Base-by-base conservation (phyloP, 2,797 vertebrate genomes). In the Streptopelia turtur region DNA sequence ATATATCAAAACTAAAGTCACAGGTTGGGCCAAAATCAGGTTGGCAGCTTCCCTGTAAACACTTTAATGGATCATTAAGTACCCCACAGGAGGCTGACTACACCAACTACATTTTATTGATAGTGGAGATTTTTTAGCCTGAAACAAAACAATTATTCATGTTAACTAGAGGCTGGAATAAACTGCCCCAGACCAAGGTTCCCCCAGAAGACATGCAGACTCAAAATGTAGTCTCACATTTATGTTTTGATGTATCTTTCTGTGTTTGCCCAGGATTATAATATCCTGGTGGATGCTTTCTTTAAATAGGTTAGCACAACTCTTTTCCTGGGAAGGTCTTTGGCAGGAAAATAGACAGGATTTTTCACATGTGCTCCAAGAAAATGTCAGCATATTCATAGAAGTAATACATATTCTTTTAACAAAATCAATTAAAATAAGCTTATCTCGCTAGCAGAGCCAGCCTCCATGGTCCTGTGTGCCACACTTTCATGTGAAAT, bases 31-130 rank as follows among this genome's bases (percentile, higher is more conserved):
- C 91, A 95, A 83, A 95, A 75, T 56, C 88, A 90, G 75, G 71
- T 95, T 95, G 90, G 88, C 88, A 89, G 83, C 86, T 90, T 95
- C 71, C 2, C 49, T 93, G 95, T 92, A 87, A 90, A 78, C 77
- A 92, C 57, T 95, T 95, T 93, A 94, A 93, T 87, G 93, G 86
- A 83, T 95, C 93, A 89, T 97, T 95, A 96, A 84, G 81, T 85
- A 95, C 81, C 91, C 64, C 57, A 64, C 65, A 89, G 88, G 94
- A 96, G 45, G 57, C 81, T 90, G 66, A 85, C 68, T 89, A 35
- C 50, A 91, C 41, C 72, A 93, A n/a, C 69, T 71, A 78, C 43
- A 13, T 61, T 87, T 94, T 95, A 96, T 94, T 83, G 75, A 87
- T 92, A 92, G 64, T 56, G 0, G 0, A 68, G 68, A 25, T 49